Evolutionary conservation across 2,888 invertebrate genomes (phyloP).

Genomic region (Parnassius orleans): DNA sequence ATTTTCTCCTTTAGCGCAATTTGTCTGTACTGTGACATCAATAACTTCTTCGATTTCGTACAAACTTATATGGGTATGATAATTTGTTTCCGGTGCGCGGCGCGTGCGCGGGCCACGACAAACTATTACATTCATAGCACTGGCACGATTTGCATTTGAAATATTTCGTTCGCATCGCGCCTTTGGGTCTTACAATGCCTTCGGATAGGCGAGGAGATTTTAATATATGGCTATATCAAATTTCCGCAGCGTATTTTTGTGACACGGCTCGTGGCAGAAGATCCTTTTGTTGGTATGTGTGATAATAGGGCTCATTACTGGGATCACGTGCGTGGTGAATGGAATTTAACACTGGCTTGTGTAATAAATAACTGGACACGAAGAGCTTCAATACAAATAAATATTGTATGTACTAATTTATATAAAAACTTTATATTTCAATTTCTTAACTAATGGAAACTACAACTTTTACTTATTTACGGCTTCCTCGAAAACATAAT

Average conservation of each 20-base stretch:
- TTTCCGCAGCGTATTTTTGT: slow-evolving; percentile 77
- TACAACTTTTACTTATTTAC: too few species aligned
- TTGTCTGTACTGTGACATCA: slow-evolving; percentile 72
- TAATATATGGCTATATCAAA: slow-evolving; percentile 74
- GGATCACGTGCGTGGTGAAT: slow-evolving; percentile 73
- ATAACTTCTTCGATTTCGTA: slow-evolving; percentile 75
- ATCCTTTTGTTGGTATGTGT: slow-evolving; percentile 51
- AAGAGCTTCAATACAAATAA: neutral
- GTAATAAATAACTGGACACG: slow-evolving; percentile 33
- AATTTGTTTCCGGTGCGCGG: slow-evolving; percentile 79
- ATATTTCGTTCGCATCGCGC: slow-evolving; percentile 74
- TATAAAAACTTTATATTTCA: too few species aligned
- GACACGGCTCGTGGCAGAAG: slow-evolving; percentile 61
- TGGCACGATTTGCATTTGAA: slow-evolving; percentile 81
- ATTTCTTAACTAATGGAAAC: too few species aligned
- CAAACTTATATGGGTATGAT: slow-evolving; percentile 78
- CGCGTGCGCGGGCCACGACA: slow-evolving; percentile 78
- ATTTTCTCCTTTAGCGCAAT: slow-evolving; percentile 73
- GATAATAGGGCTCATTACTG: slow-evolving; percentile 68
- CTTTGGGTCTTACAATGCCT: slow-evolving; percentile 67
- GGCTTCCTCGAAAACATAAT: too few species aligned
- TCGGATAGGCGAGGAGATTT: slow-evolving; percentile 57
- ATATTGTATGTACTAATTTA: too few species aligned
- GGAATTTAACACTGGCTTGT: slow-evolving; percentile 40
- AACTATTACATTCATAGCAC: slow-evolving; percentile 78